Evolutionary conservation across 2,888 invertebrate genomes (phyloP).

Genomic region (Meandrusa payeni): DNA sequence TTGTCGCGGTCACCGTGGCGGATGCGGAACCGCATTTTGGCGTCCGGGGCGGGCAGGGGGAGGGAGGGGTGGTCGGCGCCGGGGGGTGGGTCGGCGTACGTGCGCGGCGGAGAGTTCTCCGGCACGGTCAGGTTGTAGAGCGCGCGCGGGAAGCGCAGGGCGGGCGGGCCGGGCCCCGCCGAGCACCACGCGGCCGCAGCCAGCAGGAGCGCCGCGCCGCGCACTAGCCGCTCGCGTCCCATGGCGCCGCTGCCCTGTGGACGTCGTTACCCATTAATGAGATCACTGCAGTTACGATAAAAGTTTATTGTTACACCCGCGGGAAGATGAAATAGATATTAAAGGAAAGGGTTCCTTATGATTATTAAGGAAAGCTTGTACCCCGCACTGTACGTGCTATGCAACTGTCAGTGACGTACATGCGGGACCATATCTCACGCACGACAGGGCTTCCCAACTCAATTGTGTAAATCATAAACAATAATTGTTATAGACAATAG

Average conservation of each 20-base stretch:
- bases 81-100: constrained; percentile 84
- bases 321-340: not conserved
- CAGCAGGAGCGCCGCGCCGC: constrained; percentile 55
- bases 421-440: too few relatives aligned
- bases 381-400: too few relatives aligned
- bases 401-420: too few relatives aligned
- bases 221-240: constrained; percentile 51
- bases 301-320: too few relatives aligned
- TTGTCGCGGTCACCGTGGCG: constrained; percentile 92
- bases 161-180: constrained; percentile 30
- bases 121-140: constrained; percentile 94
- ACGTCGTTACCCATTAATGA: too few relatives aligned
- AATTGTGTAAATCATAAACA: too few relatives aligned
- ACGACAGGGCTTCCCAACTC: too few relatives aligned
- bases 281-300: too few relatives aligned
- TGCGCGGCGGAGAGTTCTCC: constrained; percentile 95
- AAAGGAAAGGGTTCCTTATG: too few relatives aligned
- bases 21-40: constrained; percentile 90
- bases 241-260: constrained; percentile 22
- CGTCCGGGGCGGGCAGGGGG: constrained; percentile 87
- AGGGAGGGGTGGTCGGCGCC: constrained; percentile 83
- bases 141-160: constrained; percentile 85
- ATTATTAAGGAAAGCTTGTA: too few relatives aligned
- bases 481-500: too few relatives aligned
- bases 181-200: constrained; percentile 37